These are phyloP conservation scores for Melipona quadrifasciata DNA, from an alignment of 1,140 invertebrate species.

Conservation along the genomic window DNA sequence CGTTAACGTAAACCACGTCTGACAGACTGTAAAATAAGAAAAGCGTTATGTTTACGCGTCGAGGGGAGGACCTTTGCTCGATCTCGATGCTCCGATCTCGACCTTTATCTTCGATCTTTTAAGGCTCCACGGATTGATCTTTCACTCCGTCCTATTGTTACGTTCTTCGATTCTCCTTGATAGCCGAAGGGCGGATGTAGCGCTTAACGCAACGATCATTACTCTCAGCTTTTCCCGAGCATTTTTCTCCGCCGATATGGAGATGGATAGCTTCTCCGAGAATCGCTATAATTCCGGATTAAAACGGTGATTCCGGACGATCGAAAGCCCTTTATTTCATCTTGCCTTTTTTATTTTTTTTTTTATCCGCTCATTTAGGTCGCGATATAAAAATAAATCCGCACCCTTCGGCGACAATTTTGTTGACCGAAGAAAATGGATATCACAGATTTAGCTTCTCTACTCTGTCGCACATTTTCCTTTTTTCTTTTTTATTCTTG, in stretches of 20 bases:
- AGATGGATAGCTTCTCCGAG: background rate
- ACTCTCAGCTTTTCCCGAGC: background rate
- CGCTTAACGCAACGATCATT: constrained; percentile 13
- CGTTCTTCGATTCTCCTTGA: constrained; percentile 9
- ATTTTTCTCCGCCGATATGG: background rate
- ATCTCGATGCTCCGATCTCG: background rate
- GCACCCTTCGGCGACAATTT: too few relatives aligned
- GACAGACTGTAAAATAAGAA: background rate
- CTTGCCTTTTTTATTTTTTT: constrained; percentile 44
- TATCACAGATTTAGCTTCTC: constrained; percentile 14
- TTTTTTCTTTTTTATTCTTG: background rate
- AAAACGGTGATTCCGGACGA: constrained; percentile 56
- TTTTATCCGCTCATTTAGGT: constrained; percentile 42
- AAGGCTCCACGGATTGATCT: constrained; percentile 5
- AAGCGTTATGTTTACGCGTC: background rate
- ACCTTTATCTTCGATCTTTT: background rate
- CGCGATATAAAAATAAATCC: constrained; percentile 38
- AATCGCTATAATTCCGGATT: constrained; percentile 52
- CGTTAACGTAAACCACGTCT: background rate
- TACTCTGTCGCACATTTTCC: background rate
- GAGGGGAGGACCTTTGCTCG: background rate
- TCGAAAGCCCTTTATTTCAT: background rate
- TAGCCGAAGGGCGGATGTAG: background rate
- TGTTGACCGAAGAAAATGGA: constrained; percentile 28
- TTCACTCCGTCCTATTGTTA: constrained; percentile 8